Conservation (phyloP, 2,113 vertebrate genomes). For the Apteryx owenii region DNA sequence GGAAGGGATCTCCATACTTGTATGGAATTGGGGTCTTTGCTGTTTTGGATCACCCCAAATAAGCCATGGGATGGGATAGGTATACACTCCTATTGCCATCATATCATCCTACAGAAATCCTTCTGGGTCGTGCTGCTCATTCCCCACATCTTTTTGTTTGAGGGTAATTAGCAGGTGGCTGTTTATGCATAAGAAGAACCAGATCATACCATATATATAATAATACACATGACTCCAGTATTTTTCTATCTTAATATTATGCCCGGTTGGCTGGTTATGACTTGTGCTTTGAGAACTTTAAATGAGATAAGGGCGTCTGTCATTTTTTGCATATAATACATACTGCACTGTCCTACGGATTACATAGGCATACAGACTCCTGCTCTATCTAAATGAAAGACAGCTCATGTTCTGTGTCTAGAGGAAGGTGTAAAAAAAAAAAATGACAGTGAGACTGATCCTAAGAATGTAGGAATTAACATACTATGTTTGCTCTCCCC, state of each 20-base stretch:
- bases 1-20: background rate
- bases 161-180: background rate
- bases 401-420: background rate
- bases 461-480: background rate
- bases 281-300: background rate
- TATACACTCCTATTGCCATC: accelerated
- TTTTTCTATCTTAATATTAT: background rate
- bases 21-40: background rate
- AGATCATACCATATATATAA: background rate
- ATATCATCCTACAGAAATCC: background rate
- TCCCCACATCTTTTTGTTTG: background rate
- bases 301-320: background rate
- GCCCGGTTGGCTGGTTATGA: background rate
- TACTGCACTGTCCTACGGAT: background rate
- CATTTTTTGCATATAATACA: accelerated
- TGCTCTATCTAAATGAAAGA: background rate
- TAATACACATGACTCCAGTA: background rate
- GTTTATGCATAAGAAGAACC: background rate
- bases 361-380: background rate
- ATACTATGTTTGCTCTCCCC: background rate
- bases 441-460: background rate
- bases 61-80: background rate
- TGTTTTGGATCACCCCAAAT: background rate
- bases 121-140: background rate
- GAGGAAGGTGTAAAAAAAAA: background rate